Evolutionary conservation across 2,113 vertebrate genomes (phyloP).

Genomic region (Chrysemys picta): DNA sequence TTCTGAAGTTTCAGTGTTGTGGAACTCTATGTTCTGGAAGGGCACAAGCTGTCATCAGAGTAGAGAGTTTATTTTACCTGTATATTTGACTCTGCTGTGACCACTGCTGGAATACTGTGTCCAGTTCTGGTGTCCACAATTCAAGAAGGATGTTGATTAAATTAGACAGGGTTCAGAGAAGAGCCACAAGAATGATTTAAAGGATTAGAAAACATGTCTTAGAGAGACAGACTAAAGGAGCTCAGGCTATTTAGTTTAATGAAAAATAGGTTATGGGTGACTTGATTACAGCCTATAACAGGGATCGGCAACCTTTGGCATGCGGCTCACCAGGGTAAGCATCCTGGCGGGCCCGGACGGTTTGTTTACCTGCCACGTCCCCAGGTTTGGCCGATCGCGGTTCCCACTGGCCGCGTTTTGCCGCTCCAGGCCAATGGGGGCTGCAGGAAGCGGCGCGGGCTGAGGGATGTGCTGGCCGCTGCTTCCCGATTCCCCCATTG

Average conservation of each 20-base stretch:
- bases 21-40: neutral
- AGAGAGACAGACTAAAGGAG: neutral
- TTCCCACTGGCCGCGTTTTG: no score
- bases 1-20: neutral
- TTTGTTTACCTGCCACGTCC: no score
- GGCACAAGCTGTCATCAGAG: neutral
- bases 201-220: no score
- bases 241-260: neutral
- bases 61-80: neutral
- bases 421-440: no score
- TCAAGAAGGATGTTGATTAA: neutral
- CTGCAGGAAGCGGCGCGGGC: no score
- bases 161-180: neutral
- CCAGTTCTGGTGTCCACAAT: neutral
- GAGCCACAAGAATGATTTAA: neutral
- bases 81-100: neutral
- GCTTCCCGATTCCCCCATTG: no score
- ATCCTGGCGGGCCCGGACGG: no score
- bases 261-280: neutral
- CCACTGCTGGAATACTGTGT: neutral
- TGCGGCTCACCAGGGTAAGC: no score
- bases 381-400: no score
- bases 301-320: no score
- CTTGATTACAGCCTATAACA: neutral
- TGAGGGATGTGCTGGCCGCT: no score